Base-by-base conservation (phyloP, 2,797 vertebrate genomes). In the Hippocampus kuda region DNA sequence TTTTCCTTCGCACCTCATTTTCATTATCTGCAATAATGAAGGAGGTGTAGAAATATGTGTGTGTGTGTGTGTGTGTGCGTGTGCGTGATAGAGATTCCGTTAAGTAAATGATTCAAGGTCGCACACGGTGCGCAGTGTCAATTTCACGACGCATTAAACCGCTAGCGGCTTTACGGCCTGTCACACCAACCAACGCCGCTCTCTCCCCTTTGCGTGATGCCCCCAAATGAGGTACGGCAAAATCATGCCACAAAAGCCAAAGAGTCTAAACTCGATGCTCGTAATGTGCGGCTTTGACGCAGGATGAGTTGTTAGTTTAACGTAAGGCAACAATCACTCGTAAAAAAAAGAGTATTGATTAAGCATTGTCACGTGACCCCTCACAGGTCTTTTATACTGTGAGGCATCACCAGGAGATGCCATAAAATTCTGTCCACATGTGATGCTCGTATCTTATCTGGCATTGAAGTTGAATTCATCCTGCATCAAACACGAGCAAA, bases 1-100 rank as follows among this genome's bases (percentile, higher is more conserved):
- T 30, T 73, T 78, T 83, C 81, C 81, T 83, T 79, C 76, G 61
- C 66, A 68, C 68, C 27, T 70, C 13, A 6, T 48, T 79, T 76
- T 80, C 70, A 75, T 83, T 76, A 72, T 73, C 62, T 15, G 42
- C 51, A 57, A 68, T 83, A 71, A 76, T 76, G 67, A 74, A 66
- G 20, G 62, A 27, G 49, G 56, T 9, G 63, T 15, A 18, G n/a
- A 38, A n/a, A 4, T 44, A 10, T 46, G 22, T 46, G 62, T 16
- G 62, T 44, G 41, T 44, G 41, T 15, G 53, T 3, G 63, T 15
- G 42, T n/a, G n/a, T n/a, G n/a, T n/a, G n/a, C 11, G 62, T 24
- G 62, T 15, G 53, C 10, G 63, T 15, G 42, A 46, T 24, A 24
- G 65, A 54, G 26, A 66, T 49, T 30, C 18, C 26, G 48, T 66